Percentiles rank a stretch among this genome's conserved stretches.
These are phyloP conservation scores for Hyposoter dolosus DNA, from an alignment of 2,888 invertebrate genomes.

Conservation along the genomic window DNA sequence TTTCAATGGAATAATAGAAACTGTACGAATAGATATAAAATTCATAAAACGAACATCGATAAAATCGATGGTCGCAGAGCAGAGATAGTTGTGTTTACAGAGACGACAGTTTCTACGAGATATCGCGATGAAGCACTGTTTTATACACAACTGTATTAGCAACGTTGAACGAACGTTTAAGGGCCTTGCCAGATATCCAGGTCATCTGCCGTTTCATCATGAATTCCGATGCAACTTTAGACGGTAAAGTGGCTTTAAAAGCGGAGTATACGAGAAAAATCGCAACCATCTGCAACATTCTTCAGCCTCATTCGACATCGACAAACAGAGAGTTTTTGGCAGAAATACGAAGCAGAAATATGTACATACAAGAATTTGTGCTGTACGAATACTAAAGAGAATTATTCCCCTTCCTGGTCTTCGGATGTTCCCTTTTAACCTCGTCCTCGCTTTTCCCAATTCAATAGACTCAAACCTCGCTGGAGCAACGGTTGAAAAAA, in stretches of 20 bases:
- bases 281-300: not conserved
- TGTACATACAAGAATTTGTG: not conserved
- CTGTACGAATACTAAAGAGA: conserved; percentile 6
- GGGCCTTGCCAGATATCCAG: conserved; percentile 49
- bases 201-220: conserved; percentile 49
- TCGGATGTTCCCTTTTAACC: not conserved
- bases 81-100: conserved; percentile 19
- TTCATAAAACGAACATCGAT: conserved; percentile 43
- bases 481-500: not conserved
- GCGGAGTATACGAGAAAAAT: not conserved
- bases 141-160: conserved; percentile 43
- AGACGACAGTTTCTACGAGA: conserved; percentile 39
- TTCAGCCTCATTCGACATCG: conserved; percentile 21
- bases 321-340: conserved; percentile 16
- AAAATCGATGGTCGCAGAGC: conserved; percentile 32
- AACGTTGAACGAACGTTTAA: conserved; percentile 45
- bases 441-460: not conserved
- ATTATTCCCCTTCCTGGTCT: not conserved
- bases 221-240: conserved; percentile 19
- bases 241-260: conserved; percentile 40
- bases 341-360: conserved; percentile 4
- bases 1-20: not conserved
- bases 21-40: not conserved
- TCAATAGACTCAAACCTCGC: not conserved
- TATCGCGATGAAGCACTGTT: conserved; percentile 51